A percentile compares a stretch with the other conserved stretches of the same genome.
phyloP scores from a whole-genome alignment of 2,797 vertebrate species.

The Harpagifer antarcticus region DNA sequence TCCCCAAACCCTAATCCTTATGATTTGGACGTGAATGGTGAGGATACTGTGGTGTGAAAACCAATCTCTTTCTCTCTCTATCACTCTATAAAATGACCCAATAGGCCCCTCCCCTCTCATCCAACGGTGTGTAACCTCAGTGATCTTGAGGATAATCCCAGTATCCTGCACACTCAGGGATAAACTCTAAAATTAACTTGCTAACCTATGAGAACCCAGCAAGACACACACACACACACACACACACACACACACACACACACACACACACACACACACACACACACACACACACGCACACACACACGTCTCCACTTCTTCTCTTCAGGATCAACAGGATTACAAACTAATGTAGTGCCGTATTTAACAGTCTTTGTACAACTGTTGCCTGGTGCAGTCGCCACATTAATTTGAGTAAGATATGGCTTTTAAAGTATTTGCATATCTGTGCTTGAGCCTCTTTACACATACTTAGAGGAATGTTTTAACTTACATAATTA shows the following conservation, averaged over 20 bases:
- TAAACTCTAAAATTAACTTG: conserved; percentile 86
- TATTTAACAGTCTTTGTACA: conserved; percentile 17
- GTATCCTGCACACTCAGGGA: conserved; percentile 85
- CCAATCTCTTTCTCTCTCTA: background rate
- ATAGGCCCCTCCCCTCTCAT: conserved; percentile 57
- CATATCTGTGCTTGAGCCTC: conserved; percentile 22
- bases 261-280: too few species aligned
- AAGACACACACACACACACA: background rate
- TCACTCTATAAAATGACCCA: conserved; percentile 44
- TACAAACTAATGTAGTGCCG: conserved; percentile 27
- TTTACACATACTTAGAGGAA: conserved; percentile 9
- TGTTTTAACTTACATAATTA: conserved; percentile 40
- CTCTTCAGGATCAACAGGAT: conserved; percentile 30
- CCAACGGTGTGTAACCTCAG: conserved; percentile 66
- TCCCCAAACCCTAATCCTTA: background rate
- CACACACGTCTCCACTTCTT: conserved; percentile 18
- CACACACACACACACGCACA: background rate
- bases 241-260: too few species aligned
- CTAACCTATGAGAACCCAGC: conserved; percentile 80
- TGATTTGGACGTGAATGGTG: background rate
- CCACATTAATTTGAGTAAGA: conserved; percentile 19
- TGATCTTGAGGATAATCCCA: conserved; percentile 81
- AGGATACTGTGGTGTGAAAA: conserved; percentile 17
- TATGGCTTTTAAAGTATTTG: conserved; percentile 7
- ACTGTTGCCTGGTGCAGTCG: conserved; percentile 36